Evolutionary conservation across 64 coral and sea anemone genomes (phyloP).

Genomic region (Platygyra sinensis): DNA sequence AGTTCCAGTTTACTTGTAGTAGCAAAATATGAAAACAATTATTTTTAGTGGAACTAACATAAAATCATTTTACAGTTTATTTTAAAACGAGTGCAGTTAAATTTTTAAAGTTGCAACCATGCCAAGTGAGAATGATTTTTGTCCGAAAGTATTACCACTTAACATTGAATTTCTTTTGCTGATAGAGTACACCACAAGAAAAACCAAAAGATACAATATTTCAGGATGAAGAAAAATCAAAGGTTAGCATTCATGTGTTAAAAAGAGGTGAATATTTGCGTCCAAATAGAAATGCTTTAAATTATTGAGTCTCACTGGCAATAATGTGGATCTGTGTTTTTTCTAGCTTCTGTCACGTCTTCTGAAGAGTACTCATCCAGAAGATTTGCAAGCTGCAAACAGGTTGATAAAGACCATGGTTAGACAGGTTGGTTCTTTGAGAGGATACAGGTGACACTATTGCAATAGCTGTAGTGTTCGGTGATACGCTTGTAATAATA

Average conservation of each 20-base stretch:
- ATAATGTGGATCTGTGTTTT: neutral
- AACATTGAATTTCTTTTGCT: neutral
- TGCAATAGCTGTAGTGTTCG: too few species aligned
- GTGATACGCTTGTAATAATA: too few species aligned
- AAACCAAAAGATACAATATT: slow-evolving; percentile 72
- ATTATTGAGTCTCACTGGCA: neutral
- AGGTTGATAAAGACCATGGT: slow-evolving; percentile 96
- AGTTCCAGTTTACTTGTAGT: too few species aligned
- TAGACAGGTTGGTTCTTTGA: slow-evolving; percentile 63
- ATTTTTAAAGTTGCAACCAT: too few species aligned
- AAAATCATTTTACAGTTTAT: too few species aligned
- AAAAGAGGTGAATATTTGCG: neutral
- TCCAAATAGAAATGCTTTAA: neutral
- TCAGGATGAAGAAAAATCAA: slow-evolving; percentile 98
- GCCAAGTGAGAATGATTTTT: too few species aligned
- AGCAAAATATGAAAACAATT: too few species aligned
- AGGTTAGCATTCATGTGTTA: slow-evolving; percentile 53
- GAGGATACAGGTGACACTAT: too few species aligned
- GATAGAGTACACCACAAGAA: slow-evolving; percentile 51
- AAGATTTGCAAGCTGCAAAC: slow-evolving; percentile 97
- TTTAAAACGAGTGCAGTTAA: too few species aligned
- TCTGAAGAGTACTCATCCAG: slow-evolving; percentile 85
- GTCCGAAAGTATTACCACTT: too few species aligned
- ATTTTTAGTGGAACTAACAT: too few species aligned
- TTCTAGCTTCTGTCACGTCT: slow-evolving; percentile 88